Conservation (phyloP, 2,113 vertebrate genomes). For the Amphiprion ocellaris region DNA sequence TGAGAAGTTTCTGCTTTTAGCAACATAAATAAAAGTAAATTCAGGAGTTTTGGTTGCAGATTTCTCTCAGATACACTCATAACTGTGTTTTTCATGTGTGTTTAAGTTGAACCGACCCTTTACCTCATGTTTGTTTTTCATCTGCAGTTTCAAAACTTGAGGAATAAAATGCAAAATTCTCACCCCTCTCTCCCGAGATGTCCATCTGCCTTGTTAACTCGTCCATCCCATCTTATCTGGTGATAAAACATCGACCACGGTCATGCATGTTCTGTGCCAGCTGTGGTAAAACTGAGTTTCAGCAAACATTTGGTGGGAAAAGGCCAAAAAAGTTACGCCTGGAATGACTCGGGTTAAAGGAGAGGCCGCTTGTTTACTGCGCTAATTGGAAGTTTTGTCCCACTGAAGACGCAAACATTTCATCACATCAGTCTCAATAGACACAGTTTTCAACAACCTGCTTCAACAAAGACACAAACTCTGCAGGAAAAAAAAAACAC, state of each 20-base stretch:
- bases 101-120: constrained; percentile 6
- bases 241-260: constrained; percentile 47
- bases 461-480: neutral
- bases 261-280: constrained; percentile 9
- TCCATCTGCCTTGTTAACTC: constrained; percentile 79
- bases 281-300: constrained; percentile 27
- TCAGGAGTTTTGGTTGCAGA: neutral
- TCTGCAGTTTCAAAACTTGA: constrained; percentile 1
- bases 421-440: constrained; percentile 13
- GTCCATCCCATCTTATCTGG: constrained; percentile 85
- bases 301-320: constrained; percentile 36
- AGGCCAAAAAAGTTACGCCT: neutral
- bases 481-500: neutral
- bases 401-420: constrained; percentile 5
- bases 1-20: neutral
- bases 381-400: constrained; percentile 5
- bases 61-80: neutral
- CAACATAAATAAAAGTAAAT: neutral
- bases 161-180: constrained; percentile 52
- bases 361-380: constrained; percentile 32
- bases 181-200: constrained; percentile 81
- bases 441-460: neutral
- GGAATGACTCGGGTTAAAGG: constrained; percentile 34
- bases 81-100: neutral
- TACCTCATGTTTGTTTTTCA: neutral